Evolutionary conservation across 1,140 invertebrate genomes (phyloP), one percentile per base, ranked within the genome.

Genomic region (Drosophila saltans): DNA sequence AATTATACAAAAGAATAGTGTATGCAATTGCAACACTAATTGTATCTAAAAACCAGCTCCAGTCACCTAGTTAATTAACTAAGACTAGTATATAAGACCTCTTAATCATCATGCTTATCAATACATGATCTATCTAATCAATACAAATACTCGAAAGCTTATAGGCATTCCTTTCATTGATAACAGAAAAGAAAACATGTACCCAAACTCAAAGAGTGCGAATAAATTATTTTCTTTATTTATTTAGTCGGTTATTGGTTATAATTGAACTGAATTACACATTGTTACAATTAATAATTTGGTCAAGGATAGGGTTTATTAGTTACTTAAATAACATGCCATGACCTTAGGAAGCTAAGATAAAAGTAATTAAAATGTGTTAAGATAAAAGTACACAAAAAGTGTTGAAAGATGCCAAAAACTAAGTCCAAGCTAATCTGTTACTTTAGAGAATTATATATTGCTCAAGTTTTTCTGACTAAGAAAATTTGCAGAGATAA

Each of bases 111-210:
- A 5, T 26, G 26, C 45, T 52, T 52, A 52, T 52, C 45, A 26
- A 52, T 52, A 52, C 9, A 24, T 52, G 45, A 52, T 52, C 45
- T 52, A 52, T 52, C 45, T 52, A 52, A 52, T 52, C 45, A 26
- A 26, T 10, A 26, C 7, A 3, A 52, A 26, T 26, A 26, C 21
- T 52, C 9, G 24, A 52, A 26, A 26, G 45, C 45, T 52, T 48
- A 48, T 48, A 16, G 24, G 45, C 45, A 24, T 48, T 2, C 45
- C 45, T 21, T 21, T 52, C 10, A 0, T 7, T 8, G 45, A 52
- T 52, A 52, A 52, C 21, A 26, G 16, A 16, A 52, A 24, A 10
- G 21, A 10, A 26, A 52, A 52, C 24, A 52, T 1, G 21, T 3
- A 52, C 2, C 24, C 21, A 52, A 48, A 52, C 1, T 26, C 1